Percentiles rank a stretch among this genome's conserved stretches.
These are phyloP conservation scores for Lipophrys pholis DNA, from an alignment of 2,113 vertebrate genomes.

Conservation along the genomic window DNA sequence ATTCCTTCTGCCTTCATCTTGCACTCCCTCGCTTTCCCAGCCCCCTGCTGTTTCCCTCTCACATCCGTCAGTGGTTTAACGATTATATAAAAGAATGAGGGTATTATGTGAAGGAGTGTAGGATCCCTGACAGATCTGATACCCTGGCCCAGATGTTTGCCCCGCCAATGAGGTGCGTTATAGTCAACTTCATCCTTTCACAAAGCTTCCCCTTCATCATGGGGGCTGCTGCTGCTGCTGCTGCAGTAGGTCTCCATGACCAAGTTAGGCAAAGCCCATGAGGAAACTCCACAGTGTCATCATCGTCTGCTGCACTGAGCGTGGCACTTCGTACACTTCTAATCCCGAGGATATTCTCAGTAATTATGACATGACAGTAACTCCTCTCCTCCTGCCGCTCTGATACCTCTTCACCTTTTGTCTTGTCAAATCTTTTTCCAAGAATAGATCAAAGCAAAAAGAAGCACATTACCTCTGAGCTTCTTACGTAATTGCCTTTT, in stretches of 20 bases:
- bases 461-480: conserved; percentile 10
- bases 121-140: conserved; percentile 29
- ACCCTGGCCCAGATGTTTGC: conserved; percentile 49
- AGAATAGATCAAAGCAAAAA: conserved; percentile 1
- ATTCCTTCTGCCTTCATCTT: conserved; percentile 13
- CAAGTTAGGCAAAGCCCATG: conserved; percentile 65
- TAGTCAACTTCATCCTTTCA: conserved; percentile 12
- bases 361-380: neutral
- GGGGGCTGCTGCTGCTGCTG: neutral
- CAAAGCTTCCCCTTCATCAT: neutral
- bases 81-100: conserved; percentile 34
- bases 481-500: conserved; percentile 1
- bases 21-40: conserved; percentile 28
- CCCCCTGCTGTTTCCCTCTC: conserved; percentile 31
- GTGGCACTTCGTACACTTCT: conserved; percentile 18
- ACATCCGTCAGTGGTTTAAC: conserved; percentile 46
- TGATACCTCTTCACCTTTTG: conserved; percentile 38
- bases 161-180: conserved; percentile 20
- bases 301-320: conserved; percentile 32
- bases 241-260: conserved; percentile 49
- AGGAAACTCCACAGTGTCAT: conserved; percentile 44
- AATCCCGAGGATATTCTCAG: conserved; percentile 33
- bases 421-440: conserved; percentile 3
- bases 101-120: conserved; percentile 27
- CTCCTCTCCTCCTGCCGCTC: conserved; percentile 4